Conservation (phyloP, 2,797 vertebrate genomes). For the Fistularia tabacaria region DNA sequence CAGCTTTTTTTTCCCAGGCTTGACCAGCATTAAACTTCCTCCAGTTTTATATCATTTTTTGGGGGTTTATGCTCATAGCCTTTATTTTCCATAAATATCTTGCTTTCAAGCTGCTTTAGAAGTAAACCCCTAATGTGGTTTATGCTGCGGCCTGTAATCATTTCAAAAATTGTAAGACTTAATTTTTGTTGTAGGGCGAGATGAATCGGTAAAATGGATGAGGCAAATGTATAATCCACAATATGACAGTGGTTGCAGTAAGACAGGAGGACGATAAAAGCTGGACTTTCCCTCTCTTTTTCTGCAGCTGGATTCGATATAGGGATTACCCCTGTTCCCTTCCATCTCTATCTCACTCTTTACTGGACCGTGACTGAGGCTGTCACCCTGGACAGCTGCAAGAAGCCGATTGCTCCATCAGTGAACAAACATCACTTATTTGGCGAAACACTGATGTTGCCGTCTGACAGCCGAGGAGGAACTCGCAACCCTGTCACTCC, state of each 20-base stretch:
- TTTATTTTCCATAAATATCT: slow-evolving; percentile 27
- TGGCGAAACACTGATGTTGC: slow-evolving; percentile 64
- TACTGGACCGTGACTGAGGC: slow-evolving; percentile 60
- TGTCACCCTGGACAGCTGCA: slow-evolving; percentile 64
- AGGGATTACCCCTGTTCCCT: slow-evolving; percentile 57
- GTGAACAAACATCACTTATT: slow-evolving; percentile 54
- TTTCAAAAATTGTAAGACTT: slow-evolving; percentile 49
- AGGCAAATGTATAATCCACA: slow-evolving; percentile 51
- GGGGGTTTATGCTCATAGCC: neutral
- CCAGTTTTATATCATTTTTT: slow-evolving; percentile 1
- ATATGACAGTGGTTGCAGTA: slow-evolving; percentile 40
- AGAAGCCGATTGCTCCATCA: slow-evolving; percentile 51
- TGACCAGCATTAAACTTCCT: neutral
- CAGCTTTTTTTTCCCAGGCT: too few relatives aligned
- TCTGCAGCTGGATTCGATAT: slow-evolving; percentile 58
- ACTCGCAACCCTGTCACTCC: slow-evolving; percentile 40
- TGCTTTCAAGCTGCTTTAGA: slow-evolving; percentile 36
- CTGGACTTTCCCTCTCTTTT: slow-evolving; percentile 44
- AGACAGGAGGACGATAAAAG: slow-evolving; percentile 32
- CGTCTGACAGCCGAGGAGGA: slow-evolving; percentile 57
- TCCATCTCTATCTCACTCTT: slow-evolving; percentile 49
- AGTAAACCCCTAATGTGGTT: slow-evolving; percentile 30
- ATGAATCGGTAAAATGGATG: slow-evolving; percentile 28
- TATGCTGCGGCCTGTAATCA: slow-evolving; percentile 40
- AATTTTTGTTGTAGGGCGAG: slow-evolving; percentile 29